Evolutionary conservation across 2,113 vertebrate species (phyloP).

Genomic region (Epinephelus lanceolatus): DNA sequence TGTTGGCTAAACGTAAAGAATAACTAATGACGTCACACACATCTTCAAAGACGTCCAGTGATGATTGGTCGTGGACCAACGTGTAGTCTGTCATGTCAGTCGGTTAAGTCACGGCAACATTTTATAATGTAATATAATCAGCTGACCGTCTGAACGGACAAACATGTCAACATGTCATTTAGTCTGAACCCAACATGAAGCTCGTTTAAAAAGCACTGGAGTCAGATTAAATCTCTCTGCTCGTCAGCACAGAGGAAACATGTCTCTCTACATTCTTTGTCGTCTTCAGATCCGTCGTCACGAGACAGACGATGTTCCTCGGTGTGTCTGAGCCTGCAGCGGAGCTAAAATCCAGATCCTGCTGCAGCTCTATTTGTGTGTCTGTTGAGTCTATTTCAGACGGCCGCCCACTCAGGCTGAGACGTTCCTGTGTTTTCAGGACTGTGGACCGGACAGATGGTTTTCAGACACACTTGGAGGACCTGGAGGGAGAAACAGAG

Average conservation of each 20-base stretch:
- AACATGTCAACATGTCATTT: too few species aligned
- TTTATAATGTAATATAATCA: too few species aligned
- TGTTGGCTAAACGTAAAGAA: too few species aligned
- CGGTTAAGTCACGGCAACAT: too few species aligned
- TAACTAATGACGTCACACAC: too few species aligned
- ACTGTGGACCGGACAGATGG: slow-evolving; percentile 74
- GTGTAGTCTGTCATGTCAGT: too few species aligned
- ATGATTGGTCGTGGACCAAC: too few species aligned
- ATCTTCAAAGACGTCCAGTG: too few species aligned
- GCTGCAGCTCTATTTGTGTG: not conserved
- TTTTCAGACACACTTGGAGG: slow-evolving; percentile 64
- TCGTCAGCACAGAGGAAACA: not conserved
- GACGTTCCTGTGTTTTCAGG: slow-evolving; percentile 42
- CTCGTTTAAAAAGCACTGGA: too few species aligned
- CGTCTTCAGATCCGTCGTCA: not conserved
- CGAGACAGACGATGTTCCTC: not conserved
- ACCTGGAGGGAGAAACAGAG: slow-evolving; percentile 65
- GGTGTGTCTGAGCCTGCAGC: not conserved
- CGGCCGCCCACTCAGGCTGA: not conserved
- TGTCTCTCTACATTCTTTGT: not conserved
- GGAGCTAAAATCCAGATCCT: not conserved
- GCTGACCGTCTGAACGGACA: too few species aligned
- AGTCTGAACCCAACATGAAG: too few species aligned
- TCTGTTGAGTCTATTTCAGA: not conserved
- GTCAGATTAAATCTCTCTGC: too few species aligned